These are phyloP conservation scores for Pipra filicauda DNA, from an alignment of 2,113 vertebrate species.

Conservation along the genomic window DNA sequence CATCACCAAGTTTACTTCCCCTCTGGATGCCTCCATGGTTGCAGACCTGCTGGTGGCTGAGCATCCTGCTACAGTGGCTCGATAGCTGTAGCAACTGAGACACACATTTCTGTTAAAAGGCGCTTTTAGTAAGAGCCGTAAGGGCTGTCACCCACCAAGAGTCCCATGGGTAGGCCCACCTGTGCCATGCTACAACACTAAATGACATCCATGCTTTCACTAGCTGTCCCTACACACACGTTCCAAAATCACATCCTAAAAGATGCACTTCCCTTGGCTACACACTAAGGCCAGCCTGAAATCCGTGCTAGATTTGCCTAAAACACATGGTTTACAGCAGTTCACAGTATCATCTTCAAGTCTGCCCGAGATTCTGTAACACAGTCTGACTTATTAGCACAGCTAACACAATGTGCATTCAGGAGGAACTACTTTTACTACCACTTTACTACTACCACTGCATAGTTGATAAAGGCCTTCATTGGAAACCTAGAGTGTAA, in stretches of 20 bases:
- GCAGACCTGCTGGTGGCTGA: not conserved
- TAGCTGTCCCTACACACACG: rapidly evolving
- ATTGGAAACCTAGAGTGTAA: not conserved
- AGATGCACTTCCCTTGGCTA: not conserved
- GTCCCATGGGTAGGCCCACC: not conserved
- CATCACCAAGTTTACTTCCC: not conserved
- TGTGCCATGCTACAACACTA: not conserved
- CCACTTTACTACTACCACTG: not conserved
- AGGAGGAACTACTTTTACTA: not conserved
- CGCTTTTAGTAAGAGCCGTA: not conserved
- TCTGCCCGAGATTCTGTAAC: not conserved
- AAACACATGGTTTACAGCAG: not conserved
- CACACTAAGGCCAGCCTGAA: not conserved
- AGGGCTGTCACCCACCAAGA: not conserved
- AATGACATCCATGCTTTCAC: not conserved
- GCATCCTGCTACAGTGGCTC: not conserved
- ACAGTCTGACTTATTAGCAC: not conserved
- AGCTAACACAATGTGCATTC: not conserved
- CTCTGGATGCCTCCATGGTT: not conserved
- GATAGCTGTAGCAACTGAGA: rapidly evolving
- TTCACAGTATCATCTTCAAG: not conserved
- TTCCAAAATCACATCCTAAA: not conserved
- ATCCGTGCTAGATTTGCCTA: not conserved
- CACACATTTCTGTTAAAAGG: not conserved
- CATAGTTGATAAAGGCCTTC: not conserved